Evolutionary conservation across 2,888 invertebrate genomes (phyloP).

Genomic region (Tinea semifulvella): DNA sequence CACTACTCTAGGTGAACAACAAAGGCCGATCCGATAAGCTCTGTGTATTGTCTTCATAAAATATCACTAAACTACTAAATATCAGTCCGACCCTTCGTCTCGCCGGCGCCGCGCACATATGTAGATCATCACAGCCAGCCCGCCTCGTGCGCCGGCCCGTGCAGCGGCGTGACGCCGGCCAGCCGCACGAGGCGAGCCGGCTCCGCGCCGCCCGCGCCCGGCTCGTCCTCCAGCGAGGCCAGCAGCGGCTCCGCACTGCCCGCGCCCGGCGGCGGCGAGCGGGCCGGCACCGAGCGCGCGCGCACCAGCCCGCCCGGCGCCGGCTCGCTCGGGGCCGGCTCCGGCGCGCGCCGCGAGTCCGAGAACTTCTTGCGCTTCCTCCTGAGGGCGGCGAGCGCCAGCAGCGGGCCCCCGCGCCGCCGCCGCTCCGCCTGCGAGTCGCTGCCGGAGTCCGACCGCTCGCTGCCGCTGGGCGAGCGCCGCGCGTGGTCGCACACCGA

Average conservation of each 20-base stretch:
- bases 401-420: conserved; percentile 42
- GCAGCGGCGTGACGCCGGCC: conserved; percentile 77
- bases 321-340: conserved; percentile 32
- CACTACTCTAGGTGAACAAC: conserved; percentile 40
- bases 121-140: conserved; percentile 68
- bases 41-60: neutral
- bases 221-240: conserved; percentile 62
- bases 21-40: conserved; percentile 15
- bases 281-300: conserved; percentile 47
- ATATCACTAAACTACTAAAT: neutral
- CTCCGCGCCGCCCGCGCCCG: conserved; percentile 28
- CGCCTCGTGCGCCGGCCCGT: conserved; percentile 70
- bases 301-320: conserved; percentile 37
- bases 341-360: conserved; percentile 75
- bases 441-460: conserved; percentile 74
- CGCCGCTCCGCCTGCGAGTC: conserved; percentile 74
- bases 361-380: conserved; percentile 86
- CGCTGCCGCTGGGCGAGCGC: conserved; percentile 67
- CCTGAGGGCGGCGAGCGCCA: conserved; percentile 77
- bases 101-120: neutral
- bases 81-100: no score
- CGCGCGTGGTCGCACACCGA: conserved; percentile 74
- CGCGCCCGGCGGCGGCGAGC: conserved; percentile 35
- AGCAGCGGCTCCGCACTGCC: conserved; percentile 73
- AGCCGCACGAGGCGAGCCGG: conserved; percentile 62